A percentile compares a stretch with the other conserved stretches of the same genome.
These are phyloP conservation scores for Anser brachyrhynchus DNA, from an alignment of 2,113 vertebrate genomes.

Conservation along the genomic window DNA sequence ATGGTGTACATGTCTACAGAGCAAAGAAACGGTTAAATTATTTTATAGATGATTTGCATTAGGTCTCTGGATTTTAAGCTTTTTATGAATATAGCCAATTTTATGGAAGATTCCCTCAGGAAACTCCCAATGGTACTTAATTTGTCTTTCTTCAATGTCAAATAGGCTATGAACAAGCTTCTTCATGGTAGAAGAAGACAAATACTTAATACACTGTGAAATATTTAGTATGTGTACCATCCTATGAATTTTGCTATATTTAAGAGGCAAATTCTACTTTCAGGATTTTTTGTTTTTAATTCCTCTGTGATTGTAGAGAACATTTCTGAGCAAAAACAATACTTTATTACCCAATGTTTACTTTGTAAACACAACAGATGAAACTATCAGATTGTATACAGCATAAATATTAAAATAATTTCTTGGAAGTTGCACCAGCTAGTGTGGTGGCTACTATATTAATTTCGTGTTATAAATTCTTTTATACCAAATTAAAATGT, in stretches of 20 bases:
- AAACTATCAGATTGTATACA: background rate
- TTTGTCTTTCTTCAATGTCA: background rate
- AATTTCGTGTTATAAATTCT: background rate
- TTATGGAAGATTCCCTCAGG: background rate
- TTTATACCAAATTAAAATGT: background rate
- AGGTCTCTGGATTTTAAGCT: background rate
- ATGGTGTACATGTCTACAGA: background rate
- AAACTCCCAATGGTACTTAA: background rate
- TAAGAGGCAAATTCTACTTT: background rate
- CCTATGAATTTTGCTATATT: background rate
- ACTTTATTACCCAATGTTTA: background rate
- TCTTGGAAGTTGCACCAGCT: background rate
- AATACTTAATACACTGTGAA: background rate
- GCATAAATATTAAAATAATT: background rate
- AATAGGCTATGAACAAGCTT: background rate
- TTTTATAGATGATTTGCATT: background rate
- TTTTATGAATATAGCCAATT: background rate
- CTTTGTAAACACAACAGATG: background rate
- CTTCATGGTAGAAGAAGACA: background rate
- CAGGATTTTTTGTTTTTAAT: background rate
- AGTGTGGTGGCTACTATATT: too few relatives aligned
- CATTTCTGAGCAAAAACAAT: background rate
- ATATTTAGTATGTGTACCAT: background rate
- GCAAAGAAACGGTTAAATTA: background rate
- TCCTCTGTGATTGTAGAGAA: background rate